Evolutionary conservation across 2,797 vertebrate genomes (phyloP).

Genomic region (Discoglossus pictus): DNA sequence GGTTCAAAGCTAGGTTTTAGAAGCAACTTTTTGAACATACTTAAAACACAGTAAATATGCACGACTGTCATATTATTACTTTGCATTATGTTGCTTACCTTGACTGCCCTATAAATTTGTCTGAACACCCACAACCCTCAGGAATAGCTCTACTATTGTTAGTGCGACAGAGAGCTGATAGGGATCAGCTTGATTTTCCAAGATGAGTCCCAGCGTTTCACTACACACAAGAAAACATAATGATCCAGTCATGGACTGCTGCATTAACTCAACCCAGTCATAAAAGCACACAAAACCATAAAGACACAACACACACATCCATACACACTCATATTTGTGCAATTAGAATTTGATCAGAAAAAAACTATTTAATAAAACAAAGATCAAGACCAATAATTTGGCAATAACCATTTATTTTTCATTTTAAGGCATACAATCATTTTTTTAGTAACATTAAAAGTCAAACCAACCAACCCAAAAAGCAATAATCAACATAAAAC

Average conservation of each 20-base stretch:
- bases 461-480: constrained; percentile 25
- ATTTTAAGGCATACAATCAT: constrained; percentile 12
- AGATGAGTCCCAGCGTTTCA: constrained; percentile 27
- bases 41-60: constrained; percentile 18
- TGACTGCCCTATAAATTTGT: constrained; percentile 7
- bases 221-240: background rate
- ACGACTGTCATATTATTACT: constrained; percentile 16
- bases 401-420: constrained; percentile 35
- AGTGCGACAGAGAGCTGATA: constrained; percentile 17
- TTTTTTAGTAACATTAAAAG: background rate
- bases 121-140: constrained; percentile 33
- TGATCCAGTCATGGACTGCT: background rate
- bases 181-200: background rate
- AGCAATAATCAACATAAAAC: constrained; percentile 39
- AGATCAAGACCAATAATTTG: constrained; percentile 13
- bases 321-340: background rate
- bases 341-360: constrained; percentile 1
- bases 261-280: constrained; percentile 4
- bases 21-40: constrained; percentile 7
- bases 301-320: background rate
- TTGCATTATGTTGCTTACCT: constrained; percentile 10
- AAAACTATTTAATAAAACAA: background rate
- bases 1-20: too few species aligned
- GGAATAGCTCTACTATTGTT: constrained; percentile 33
- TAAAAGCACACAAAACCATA: constrained; percentile 1